Evolutionary conservation across 2,797 vertebrate species (phyloP).

Genomic region (Sebastiscus tertius): DNA sequence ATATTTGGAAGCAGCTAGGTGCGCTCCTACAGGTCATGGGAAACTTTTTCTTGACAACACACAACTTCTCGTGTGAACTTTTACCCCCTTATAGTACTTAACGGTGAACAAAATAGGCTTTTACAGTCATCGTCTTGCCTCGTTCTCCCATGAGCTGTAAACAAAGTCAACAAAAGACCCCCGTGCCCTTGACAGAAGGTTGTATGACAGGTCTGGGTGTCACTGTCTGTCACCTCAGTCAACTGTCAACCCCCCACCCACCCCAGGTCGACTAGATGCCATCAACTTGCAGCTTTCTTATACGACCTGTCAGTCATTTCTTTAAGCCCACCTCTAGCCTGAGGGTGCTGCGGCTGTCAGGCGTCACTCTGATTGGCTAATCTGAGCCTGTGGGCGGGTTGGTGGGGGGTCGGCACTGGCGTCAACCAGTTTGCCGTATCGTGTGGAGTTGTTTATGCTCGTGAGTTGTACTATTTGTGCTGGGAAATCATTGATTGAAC

Average conservation of each 20-base stretch:
- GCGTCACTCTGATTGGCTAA: slow-evolving; percentile 62
- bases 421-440: slow-evolving; percentile 6
- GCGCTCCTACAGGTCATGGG: slow-evolving; percentile 52
- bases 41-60: background rate
- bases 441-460: slow-evolving; percentile 3
- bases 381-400: slow-evolving; percentile 37
- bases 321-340: slow-evolving; percentile 47
- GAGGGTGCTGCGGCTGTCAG: slow-evolving; percentile 49
- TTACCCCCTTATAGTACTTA: background rate
- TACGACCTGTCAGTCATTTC: slow-evolving; percentile 49
- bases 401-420: background rate
- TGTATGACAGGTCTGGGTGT: slow-evolving; percentile 59
- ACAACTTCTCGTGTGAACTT: background rate
- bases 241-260: slow-evolving; percentile 33
- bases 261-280: slow-evolving; percentile 50
- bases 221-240: slow-evolving; percentile 56
- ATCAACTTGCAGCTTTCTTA: slow-evolving; percentile 56
- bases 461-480: background rate
- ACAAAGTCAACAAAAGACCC: slow-evolving; percentile 37
- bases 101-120: background rate
- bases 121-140: background rate
- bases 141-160: slow-evolving; percentile 4
- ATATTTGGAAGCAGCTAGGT: slow-evolving; percentile 69
- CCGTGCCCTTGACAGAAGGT: slow-evolving; percentile 64
- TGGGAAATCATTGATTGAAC: slow-evolving; percentile 7